Evolutionary conservation across 2,113 vertebrate species (phyloP).

Genomic region (Campylomormyrus numenius): DNA sequence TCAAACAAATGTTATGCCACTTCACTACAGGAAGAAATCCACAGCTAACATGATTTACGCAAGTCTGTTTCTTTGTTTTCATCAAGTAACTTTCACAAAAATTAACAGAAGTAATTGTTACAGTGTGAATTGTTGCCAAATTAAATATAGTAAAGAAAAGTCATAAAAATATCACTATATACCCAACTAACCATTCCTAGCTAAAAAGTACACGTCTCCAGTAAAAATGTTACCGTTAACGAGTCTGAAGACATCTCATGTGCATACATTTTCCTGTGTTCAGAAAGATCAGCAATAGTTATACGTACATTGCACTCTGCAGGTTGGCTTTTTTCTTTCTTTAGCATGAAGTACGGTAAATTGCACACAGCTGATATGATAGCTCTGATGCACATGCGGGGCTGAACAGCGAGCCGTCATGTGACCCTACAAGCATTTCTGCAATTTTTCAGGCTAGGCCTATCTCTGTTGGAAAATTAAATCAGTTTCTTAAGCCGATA

Average conservation of each 20-base stretch:
- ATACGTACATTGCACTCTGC: too few relatives aligned
- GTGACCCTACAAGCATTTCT: not conserved
- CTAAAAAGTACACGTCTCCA: not conserved
- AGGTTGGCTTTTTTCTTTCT: not conserved
- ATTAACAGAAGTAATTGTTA: not conserved
- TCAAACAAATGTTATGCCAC: not conserved
- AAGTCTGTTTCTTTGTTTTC: too few relatives aligned
- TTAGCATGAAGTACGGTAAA: not conserved
- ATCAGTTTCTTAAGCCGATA: not conserved
- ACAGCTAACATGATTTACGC: not conserved
- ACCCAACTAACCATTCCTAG: not conserved
- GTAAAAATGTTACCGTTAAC: not conserved
- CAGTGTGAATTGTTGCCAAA: not conserved
- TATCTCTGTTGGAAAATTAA: not conserved
- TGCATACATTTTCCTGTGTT: not conserved
- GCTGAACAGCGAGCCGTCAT: too few relatives aligned
- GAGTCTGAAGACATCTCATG: not conserved
- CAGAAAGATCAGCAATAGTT: not conserved
- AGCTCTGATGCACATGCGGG: too few relatives aligned
- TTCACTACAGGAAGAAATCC: not conserved
- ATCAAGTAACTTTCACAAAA: not conserved
- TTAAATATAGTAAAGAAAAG: not conserved
- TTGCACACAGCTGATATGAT: not conserved
- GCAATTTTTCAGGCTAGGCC: not conserved
- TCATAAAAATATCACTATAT: not conserved